These are phyloP conservation scores for Plectropomus leopardus DNA, from an alignment of 2,113 vertebrate species.

Conservation along the genomic window DNA sequence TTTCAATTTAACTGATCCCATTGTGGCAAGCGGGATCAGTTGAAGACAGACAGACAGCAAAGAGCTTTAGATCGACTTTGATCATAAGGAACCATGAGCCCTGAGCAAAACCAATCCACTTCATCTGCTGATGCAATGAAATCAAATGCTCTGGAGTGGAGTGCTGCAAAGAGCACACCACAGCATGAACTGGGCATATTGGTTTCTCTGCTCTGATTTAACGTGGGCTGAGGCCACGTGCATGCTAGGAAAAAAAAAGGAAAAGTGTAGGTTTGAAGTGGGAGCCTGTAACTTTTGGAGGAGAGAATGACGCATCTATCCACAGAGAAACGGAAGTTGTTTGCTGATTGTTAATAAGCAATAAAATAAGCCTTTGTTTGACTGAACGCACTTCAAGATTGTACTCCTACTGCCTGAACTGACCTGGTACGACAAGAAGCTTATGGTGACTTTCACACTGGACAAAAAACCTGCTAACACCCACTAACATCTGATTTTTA, in stretches of 20 bases:
- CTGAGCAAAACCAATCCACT: slow-evolving; percentile 35
- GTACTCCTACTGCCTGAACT: too few relatives aligned
- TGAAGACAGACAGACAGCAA: slow-evolving; percentile 29
- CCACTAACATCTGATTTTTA: too few relatives aligned
- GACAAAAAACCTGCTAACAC: too few relatives aligned
- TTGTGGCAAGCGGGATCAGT: slow-evolving; percentile 32
- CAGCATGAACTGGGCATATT: slow-evolving; percentile 17
- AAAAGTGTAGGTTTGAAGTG: too few relatives aligned
- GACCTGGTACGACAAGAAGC: too few relatives aligned
- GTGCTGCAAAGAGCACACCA: not conserved
- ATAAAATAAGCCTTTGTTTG: not conserved
- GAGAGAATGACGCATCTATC: too few relatives aligned
- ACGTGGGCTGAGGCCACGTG: not conserved
- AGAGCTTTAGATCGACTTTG: slow-evolving; percentile 44
- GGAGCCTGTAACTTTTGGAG: too few relatives aligned
- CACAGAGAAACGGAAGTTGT: too few relatives aligned
- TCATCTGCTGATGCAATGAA: slow-evolving; percentile 55
- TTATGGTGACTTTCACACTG: too few relatives aligned
- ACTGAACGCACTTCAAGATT: not conserved
- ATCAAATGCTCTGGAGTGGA: slow-evolving; percentile 26
- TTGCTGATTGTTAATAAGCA: too few relatives aligned
- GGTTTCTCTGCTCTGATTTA: slow-evolving; percentile 16
- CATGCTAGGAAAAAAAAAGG: not conserved
- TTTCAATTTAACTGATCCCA: slow-evolving; percentile 44
- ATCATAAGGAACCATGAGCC: slow-evolving; percentile 38